Evolutionary conservation across 2,797 vertebrate species (phyloP), one percentile per base, ranked within the genome.

Genomic region (Bradypodion pumilum): DNA sequence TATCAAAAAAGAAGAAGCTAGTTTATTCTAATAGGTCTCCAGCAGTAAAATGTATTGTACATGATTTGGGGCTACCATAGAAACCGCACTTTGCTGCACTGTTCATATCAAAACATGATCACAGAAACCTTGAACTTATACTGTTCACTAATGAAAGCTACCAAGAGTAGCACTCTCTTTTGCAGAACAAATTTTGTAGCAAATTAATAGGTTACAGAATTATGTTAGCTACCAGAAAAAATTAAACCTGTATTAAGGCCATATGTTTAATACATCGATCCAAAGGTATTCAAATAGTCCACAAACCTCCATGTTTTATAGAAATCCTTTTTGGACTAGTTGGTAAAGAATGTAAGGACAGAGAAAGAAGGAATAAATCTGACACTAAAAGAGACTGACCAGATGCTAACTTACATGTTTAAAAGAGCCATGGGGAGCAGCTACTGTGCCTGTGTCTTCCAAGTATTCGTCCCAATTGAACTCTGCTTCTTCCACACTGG

Each of bases 391-490:
- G 1, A 84, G 85, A 68, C 6, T 76, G 88, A 90, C 10, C 62
- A 82, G 32, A 6, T 49, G 23, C 16, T 70, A 82, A 96, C 98
- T 96, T 93, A 99, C 98, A 74, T 99, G 98, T 95, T 98, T 99
- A 93, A 99, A 99, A 76, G 97, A 97, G 69, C 97, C 97, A 89
- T 99, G 98, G 32, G 98, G 98, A 89, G 97, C 98, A 63, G 98
- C 97, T 82, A 90, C 90, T 16, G 98, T 95, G 80, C 97, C 98
- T 2, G 97, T 98, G 94, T 99, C 98, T 95, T 99, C 98, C 91
- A 99, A 95, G 94, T 99, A 98, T 82, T 99, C 98, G 87, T 99
- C 98, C 98, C 98, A 99, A 93, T 92, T 99, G 94, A 99, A 98
- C 92, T 99, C 98, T 69, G 95, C 94, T 87, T 96, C 96, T 92